A percentile compares a stretch with the other conserved stretches of the same genome.
phyloP scores from a whole-genome alignment of 2,888 invertebrate species.

The Blomia tropicalis region DNA sequence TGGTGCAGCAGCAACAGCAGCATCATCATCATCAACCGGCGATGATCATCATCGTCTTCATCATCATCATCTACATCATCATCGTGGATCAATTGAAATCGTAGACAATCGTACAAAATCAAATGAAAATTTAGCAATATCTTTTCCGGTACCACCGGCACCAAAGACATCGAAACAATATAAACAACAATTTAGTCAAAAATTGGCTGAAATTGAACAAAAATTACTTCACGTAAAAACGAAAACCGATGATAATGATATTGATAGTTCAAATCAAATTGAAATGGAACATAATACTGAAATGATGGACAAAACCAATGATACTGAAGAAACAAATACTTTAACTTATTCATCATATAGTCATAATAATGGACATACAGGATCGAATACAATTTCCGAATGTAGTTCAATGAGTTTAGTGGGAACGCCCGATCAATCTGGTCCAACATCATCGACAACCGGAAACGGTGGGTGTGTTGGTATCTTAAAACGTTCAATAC shows the following conservation, averaged over 20 bases:
- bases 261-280: background rate
- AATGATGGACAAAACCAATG: background rate
- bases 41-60: background rate
- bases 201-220: constrained; percentile 8
- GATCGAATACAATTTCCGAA: background rate
- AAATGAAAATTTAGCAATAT: background rate
- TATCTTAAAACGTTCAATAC: background rate
- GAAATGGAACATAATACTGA: background rate
- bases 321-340: background rate
- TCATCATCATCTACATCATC: background rate
- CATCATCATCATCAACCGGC: background rate
- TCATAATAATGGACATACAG: background rate
- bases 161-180: background rate
- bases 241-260: background rate
- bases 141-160: background rate
- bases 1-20: background rate
- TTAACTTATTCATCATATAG: background rate
- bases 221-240: background rate
- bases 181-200: background rate
- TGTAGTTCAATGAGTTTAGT: constrained; percentile 9
- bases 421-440: background rate
- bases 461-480: background rate
- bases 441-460: background rate
- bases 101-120: background rate
- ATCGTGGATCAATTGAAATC: background rate